Evolutionary conservation across 2,797 vertebrate species (phyloP).

Genomic region (Muscicapa comitata): DNA sequence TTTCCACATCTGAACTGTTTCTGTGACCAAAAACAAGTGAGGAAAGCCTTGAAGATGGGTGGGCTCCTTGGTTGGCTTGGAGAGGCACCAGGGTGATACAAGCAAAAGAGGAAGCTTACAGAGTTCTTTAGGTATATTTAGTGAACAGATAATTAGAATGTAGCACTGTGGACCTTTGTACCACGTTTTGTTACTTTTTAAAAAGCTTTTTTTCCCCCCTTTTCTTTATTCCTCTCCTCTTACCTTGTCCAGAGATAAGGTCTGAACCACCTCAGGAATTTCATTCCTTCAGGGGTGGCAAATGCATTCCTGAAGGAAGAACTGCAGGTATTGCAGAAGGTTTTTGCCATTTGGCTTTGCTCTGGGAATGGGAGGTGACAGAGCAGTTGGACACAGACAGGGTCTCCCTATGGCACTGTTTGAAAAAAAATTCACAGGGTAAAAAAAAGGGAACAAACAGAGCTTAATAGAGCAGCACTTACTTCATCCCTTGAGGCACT

Average conservation of each 20-base stretch:
- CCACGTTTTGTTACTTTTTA: background rate
- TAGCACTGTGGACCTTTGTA: background rate
- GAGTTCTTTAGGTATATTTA: background rate
- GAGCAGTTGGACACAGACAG: background rate
- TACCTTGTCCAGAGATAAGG: background rate
- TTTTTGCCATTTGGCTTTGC: background rate
- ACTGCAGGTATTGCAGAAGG: background rate
- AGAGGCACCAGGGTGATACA: background rate
- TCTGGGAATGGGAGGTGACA: background rate
- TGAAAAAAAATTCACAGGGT: background rate
- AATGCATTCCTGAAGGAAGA: background rate
- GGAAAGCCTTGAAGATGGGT: background rate
- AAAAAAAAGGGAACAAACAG: background rate
- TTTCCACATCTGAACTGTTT: background rate
- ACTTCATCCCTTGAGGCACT: background rate
- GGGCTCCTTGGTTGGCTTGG: background rate
- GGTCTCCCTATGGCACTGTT: background rate
- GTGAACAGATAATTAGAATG: background rate
- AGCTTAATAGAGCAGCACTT: background rate
- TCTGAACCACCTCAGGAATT: background rate
- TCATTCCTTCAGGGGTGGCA: background rate
- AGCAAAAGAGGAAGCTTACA: background rate
- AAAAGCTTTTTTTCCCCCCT: rapidly evolving
- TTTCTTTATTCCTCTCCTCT: background rate
- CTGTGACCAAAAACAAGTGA: background rate